These are phyloP conservation scores for Tarsius wallacei DNA, from an alignment of 2,797 vertebrate species.

Conservation along the genomic window DNA sequence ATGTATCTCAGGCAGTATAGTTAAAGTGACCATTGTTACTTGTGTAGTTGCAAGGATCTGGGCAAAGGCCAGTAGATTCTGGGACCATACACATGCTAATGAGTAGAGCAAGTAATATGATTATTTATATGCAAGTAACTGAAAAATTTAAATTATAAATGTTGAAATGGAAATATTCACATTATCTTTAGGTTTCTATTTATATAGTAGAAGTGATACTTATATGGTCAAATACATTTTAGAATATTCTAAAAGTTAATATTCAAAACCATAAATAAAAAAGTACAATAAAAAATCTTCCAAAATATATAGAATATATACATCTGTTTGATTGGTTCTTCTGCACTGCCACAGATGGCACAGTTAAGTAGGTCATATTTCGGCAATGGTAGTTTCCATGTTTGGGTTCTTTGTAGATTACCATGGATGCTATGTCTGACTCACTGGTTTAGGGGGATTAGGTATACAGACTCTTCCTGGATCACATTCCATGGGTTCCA, in stretches of 20 bases:
- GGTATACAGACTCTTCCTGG: conserved; percentile 43
- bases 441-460: conserved; percentile 59
- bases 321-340: neutral
- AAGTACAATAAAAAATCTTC: neutral
- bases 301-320: neutral
- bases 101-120: neutral
- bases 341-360: neutral
- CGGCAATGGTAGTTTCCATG: neutral
- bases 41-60: conserved; percentile 21
- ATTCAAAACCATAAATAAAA: neutral
- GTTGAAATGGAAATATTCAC: neutral
- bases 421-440: conserved; percentile 51
- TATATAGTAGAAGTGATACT: neutral
- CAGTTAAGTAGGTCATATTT: conserved; percentile 27
- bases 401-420: conserved; percentile 47
- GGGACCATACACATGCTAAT: neutral
- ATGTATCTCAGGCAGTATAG: neutral
- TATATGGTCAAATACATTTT: conserved; percentile 29
- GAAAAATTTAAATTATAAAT: neutral
- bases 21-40: neutral
- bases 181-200: conserved; percentile 5
- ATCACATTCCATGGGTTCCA: conserved; percentile 42
- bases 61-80: neutral
- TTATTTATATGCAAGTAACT: conserved; percentile 11
- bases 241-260: neutral